Evolutionary conservation across 2,113 vertebrate species (phyloP), one percentile per base, ranked within the genome.

Genomic region (Nothobranchius furzeri): DNA sequence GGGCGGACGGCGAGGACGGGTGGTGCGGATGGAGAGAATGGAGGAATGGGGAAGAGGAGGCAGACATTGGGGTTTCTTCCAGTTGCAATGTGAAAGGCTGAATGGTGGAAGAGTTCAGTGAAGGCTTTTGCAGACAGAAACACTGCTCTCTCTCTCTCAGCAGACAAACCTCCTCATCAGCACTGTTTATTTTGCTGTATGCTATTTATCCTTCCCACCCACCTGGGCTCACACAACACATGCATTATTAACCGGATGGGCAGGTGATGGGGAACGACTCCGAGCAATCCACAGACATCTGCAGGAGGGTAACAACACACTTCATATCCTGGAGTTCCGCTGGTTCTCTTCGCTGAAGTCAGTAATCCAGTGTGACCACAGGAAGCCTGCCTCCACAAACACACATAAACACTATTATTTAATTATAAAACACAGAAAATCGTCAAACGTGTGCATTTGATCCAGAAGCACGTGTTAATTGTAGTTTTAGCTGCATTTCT

Each of bases 1-100:
- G 91, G 66, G 92, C 85, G 53, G 93, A 93, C 60, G 93, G 89
- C 59, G 91, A 93, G 88, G 93, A 86, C 70, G 92, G 94, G 92
- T 94, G 91, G 85, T 92, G 87, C 82, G 92, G 94, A 92, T 94
- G 89, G 88, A 93, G 90, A 48, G 85, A 64, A 78, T 95, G 92
- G 76, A 95, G 92, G 78, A 94, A 94, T 83, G 95, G 93, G 90
- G 96, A 95, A 94, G 94, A 94, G 82, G 95, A 95, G 94, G 95
- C 93, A 95, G 96, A 99, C 97, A 99, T 99, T 95, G 94, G 17
- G 96, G 91, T 93, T 95, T 95, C 91, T 90, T 91, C 90, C 90
- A 70, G 84, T 73, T 74, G 79, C 64, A 45, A 91, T 75, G 72
- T 46, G 82, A 81, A 73, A 60, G 14, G 60, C 52, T 64, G 79